A percentile compares a stretch with the other conserved stretches of the same genome.
Evolutionary conservation across 2,888 invertebrate genomes (phyloP).

Genomic region (Lepidochitona cinerea): DNA sequence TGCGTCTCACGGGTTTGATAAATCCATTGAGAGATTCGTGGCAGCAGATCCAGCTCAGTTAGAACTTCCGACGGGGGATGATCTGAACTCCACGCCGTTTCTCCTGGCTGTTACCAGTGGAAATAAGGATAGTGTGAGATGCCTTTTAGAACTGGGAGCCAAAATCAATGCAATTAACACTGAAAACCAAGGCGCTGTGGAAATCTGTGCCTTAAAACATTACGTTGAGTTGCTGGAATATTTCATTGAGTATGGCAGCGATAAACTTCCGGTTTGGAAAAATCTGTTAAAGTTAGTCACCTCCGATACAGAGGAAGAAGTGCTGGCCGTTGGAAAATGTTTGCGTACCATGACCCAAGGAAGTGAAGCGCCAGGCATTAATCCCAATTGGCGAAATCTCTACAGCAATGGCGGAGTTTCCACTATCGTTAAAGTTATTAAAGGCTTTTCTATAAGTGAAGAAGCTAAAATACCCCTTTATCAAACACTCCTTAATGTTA

Average conservation of each 20-base stretch:
- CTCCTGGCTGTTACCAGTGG: constrained; percentile 63
- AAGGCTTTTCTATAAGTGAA: constrained; percentile 45
- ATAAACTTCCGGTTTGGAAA: constrained; percentile 64
- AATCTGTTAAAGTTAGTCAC: constrained; percentile 57
- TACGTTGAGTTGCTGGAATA: constrained; percentile 55
- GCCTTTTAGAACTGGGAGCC: constrained; percentile 59
- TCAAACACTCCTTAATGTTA: constrained; percentile 57
- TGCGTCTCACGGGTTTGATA: constrained; percentile 65
- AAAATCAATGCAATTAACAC: constrained; percentile 58
- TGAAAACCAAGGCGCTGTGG: constrained; percentile 67
- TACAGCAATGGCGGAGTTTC: constrained; percentile 59
- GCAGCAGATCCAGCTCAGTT: constrained; percentile 58
- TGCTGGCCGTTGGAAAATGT: constrained; percentile 58
- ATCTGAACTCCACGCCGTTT: constrained; percentile 64
- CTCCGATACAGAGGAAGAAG: constrained; percentile 63
- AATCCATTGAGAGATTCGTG: constrained; percentile 66
- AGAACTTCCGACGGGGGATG: constrained; percentile 66
- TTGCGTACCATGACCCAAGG: constrained; percentile 49
- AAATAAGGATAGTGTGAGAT: constrained; percentile 58
- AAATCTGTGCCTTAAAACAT: constrained; percentile 62
- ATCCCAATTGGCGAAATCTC: constrained; percentile 58
- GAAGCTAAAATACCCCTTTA: constrained; percentile 60
- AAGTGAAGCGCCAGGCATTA: constrained; percentile 33
- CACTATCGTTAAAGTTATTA: constrained; percentile 60
- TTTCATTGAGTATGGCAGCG: constrained; percentile 55